Percentiles rank a stretch among this genome's conserved stretches.
Evolutionary conservation across 2,888 invertebrate species (phyloP).

Genomic region (Stenchaetothrips biformis): DNA sequence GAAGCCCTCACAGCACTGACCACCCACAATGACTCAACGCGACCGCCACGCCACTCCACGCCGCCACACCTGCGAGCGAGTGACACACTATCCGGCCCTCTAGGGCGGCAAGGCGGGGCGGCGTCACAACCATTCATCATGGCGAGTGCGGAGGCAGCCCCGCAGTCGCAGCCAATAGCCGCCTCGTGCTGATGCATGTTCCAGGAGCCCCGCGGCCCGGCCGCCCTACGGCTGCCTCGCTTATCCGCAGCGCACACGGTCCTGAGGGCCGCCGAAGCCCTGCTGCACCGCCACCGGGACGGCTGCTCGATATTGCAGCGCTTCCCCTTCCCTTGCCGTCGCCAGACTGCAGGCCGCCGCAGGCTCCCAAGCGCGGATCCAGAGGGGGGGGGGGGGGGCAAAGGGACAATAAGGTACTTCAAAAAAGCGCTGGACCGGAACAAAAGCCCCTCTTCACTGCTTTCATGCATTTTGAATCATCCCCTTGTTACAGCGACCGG

Average conservation of each 20-base stretch:
- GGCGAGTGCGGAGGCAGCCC: no score
- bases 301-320: constrained; percentile 1
- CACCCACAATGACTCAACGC: constrained; percentile 6
- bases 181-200: no score
- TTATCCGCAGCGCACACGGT: neutral
- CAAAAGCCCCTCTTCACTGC: no score
- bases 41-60: no score
- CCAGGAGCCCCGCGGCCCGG: neutral
- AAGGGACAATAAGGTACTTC: no score
- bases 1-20: neutral
- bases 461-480: no score
- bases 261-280: neutral
- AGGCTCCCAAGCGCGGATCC: no score
- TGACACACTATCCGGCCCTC: neutral
- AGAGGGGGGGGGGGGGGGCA: no score
- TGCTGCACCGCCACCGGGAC: neutral
- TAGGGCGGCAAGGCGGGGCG: neutral
- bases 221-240: neutral
- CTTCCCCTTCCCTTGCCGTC: neutral
- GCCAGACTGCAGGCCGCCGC: no score
- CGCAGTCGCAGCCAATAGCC: no score
- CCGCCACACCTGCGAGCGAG: neutral
- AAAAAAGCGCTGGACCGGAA: no score
- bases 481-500: no score
- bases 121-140: neutral